Base-by-base conservation (phyloP, 2,797 vertebrate genomes). In the Perodicticus potto region DNA sequence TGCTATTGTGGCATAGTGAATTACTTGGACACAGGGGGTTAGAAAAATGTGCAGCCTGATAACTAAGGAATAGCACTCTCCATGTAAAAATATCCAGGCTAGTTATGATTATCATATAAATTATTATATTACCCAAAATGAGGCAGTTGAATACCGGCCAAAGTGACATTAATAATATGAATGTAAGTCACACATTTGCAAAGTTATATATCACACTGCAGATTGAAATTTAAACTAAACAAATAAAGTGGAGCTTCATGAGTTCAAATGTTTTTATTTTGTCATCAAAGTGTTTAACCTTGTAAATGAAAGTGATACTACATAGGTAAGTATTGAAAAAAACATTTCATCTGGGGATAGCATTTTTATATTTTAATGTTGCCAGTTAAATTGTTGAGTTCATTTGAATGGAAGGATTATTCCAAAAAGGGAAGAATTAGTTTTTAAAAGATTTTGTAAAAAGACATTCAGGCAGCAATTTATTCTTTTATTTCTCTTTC, bases 401-500 rank as follows among this genome's bases (percentile, higher is more conserved):
- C 43, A 87, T 77, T 86, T 96, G 34, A 96, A 92, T 92, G 90
- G 25, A 95, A 91, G 6, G 16, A 88, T 88, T 94, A 86, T 91
- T 86, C 1, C 25, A 96, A 32, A 86, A 96, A 92, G 43, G 43
- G 45, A 89, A 70, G 65, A 94, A 63, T 29, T 40, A 76, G 29
- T 70, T 65, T 92, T 86, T 73, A 63, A 27, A 93, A 89, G 23
- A 81, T 43, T 77, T 73, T 95, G 81, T 61, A 78, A 82, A 82
- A 63, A 82, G 27, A 82, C 11, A 92, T 69, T 90, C 88, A 73
- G 65, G 25, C 19, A 84, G 17, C 78, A 87, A 92, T 77, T 93
- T 63, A 95, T 90, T 96, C 29, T 87, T 95, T 88, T 73, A 77
- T 92, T 95, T 83, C 43, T 94, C n/a, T 43, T 91, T 92, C 17